Conservation (phyloP, 2,113 vertebrate species). For the Aramus guarauna region DNA sequence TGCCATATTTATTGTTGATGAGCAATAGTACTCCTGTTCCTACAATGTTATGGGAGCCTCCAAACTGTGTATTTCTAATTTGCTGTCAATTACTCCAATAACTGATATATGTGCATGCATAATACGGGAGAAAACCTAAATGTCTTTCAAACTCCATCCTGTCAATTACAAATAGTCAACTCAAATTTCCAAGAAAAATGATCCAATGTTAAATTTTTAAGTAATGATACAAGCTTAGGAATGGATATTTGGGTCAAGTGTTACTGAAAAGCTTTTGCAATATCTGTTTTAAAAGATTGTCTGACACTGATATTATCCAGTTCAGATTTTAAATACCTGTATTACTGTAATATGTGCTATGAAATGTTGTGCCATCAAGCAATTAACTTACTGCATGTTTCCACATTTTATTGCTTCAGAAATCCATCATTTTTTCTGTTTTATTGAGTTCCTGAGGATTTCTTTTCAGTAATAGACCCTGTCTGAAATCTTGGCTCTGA, state of each 20-base stretch:
- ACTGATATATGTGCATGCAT: background rate
- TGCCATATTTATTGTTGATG: background rate
- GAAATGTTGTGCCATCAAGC: background rate
- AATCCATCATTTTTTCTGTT: fast-evolving
- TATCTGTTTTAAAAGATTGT: background rate
- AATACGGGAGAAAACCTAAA: background rate
- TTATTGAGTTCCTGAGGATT: background rate
- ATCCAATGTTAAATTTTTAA: background rate
- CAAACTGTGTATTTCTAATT: background rate
- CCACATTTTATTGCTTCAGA: background rate
- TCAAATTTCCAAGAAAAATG: background rate
- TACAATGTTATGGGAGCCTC: background rate
- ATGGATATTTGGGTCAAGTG: background rate
- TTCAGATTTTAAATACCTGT: background rate
- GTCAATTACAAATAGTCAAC: background rate
- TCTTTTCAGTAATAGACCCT: background rate
- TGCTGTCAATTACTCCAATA: background rate
- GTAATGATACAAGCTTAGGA: background rate
- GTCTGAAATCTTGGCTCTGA: background rate
- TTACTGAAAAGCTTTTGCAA: background rate
- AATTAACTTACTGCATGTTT: background rate
- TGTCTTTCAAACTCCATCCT: background rate
- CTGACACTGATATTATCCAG: background rate
- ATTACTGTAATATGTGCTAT: background rate
- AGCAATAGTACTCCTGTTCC: background rate